Percentiles rank a stretch among this genome's conserved stretches.
phyloP scores from a whole-genome alignment of 2,888 invertebrate genomes.

The Entomobrya proxima region DNA sequence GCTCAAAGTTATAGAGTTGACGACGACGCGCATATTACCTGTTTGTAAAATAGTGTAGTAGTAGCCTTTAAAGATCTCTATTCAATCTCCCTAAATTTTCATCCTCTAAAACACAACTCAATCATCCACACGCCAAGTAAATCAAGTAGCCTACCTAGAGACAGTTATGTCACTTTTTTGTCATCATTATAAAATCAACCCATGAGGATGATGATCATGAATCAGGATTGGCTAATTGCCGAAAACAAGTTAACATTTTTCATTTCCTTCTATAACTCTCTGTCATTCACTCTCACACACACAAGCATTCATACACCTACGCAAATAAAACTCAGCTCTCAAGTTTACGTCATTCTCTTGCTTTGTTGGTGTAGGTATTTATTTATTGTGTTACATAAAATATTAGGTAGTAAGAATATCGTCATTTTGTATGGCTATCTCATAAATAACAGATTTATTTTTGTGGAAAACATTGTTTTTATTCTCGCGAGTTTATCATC shows the following conservation, averaged over 20 bases:
- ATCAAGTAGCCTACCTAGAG: slow-evolving; percentile 31
- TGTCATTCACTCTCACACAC: background rate
- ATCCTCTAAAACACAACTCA: too few species aligned
- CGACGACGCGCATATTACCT: background rate
- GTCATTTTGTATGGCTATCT: too few species aligned
- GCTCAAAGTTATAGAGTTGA: background rate
- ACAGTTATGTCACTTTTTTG: slow-evolving; percentile 16
- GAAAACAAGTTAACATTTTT: background rate
- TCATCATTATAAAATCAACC: background rate
- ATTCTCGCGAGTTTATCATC: too few species aligned
- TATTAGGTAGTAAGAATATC: background rate
- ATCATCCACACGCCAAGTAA: background rate
- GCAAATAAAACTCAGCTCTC: background rate
- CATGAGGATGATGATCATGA: background rate
- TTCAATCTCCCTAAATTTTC: too few species aligned
- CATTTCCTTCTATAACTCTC: background rate
- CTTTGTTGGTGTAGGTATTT: background rate
- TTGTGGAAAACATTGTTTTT: too few species aligned
- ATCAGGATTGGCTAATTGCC: background rate
- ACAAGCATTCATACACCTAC: background rate
- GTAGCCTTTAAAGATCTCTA: too few species aligned
- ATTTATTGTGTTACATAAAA: background rate
- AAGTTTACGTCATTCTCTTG: background rate
- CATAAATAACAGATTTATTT: background rate
- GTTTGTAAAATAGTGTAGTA: too few species aligned